These are phyloP conservation scores for Zoanthus gigantus DNA, from an alignment of 92 coral and sea anemone species.

Conservation along the genomic window DNA sequence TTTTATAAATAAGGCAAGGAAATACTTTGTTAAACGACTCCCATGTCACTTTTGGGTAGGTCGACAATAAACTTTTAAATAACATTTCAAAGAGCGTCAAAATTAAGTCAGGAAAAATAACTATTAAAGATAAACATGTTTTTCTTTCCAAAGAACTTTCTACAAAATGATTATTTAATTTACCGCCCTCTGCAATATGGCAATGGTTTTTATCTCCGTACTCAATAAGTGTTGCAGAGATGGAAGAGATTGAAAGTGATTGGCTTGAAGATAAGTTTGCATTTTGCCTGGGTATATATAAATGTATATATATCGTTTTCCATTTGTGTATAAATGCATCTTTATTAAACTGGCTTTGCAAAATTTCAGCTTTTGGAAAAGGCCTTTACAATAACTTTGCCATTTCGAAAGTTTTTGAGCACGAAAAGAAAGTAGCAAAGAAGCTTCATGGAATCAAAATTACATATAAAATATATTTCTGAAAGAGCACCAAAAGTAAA, in stretches of 20 bases:
- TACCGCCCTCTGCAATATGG: neutral
- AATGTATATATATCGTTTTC: neutral
- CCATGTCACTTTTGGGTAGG: neutral
- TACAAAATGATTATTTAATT: neutral
- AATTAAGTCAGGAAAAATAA: neutral
- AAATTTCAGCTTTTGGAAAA: neutral
- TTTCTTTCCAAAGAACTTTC: neutral
- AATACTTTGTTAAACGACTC: neutral
- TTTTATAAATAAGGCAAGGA: neutral
- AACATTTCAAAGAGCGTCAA: neutral
- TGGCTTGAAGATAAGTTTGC: neutral
- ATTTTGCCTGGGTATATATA: neutral
- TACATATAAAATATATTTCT: no score
- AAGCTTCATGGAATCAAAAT: no score
- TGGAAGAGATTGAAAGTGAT: neutral
- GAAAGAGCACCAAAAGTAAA: no score
- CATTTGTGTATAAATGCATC: neutral
- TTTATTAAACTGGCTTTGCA: neutral
- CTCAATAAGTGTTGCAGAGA: neutral
- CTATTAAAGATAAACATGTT: neutral
- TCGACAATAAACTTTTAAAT: neutral
- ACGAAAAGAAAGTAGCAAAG: no score
- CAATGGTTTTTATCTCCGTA: neutral
- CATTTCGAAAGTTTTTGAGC: no score
- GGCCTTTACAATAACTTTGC: neutral